These are phyloP conservation scores for Pseudoatta argentina DNA, from an alignment of 1,140 invertebrate genomes.

Conservation along the genomic window DNA sequence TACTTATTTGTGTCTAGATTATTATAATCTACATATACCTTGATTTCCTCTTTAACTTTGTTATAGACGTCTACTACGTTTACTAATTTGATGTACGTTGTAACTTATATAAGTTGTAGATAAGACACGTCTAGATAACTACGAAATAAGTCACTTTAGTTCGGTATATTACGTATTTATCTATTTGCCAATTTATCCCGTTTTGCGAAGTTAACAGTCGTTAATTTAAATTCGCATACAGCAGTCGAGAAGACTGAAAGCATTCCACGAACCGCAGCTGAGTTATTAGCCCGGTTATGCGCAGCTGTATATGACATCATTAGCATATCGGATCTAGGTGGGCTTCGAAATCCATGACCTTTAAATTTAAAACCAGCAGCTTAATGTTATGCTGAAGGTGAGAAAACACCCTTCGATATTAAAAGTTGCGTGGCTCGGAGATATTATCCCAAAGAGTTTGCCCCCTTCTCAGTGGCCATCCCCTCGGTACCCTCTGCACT, in stretches of 20 bases:
- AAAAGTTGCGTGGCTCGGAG: conserved; percentile 83
- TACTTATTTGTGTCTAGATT: background rate
- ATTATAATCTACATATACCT: background rate
- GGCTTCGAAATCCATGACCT: conserved; percentile 77
- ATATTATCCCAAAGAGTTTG: conserved; percentile 76
- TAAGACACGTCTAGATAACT: background rate
- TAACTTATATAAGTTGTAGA: background rate
- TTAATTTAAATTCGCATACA: conserved; percentile 43
- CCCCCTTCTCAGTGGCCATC: conserved; percentile 19
- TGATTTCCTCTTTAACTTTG: background rate
- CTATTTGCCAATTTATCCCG: conserved; percentile 20
- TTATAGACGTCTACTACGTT: background rate
- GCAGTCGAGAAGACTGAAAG: conserved; percentile 16
- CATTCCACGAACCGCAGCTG: conserved; percentile 38
- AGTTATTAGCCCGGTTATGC: conserved; percentile 59
- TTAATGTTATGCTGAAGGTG: conserved; percentile 82
- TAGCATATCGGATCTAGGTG: conserved; percentile 84
- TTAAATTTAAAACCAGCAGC: conserved; percentile 81
- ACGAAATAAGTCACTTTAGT: conserved; percentile 4
- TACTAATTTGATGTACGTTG: background rate
- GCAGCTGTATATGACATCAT: conserved; percentile 78
- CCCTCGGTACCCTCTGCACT: conserved; percentile 17
- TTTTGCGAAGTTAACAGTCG: background rate
- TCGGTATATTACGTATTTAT: background rate
- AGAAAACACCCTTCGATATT: conserved; percentile 85